Evolutionary conservation across 2,113 vertebrate genomes (phyloP), one percentile per base, ranked within the genome.

Genomic region (Callopanchax toddi): DNA sequence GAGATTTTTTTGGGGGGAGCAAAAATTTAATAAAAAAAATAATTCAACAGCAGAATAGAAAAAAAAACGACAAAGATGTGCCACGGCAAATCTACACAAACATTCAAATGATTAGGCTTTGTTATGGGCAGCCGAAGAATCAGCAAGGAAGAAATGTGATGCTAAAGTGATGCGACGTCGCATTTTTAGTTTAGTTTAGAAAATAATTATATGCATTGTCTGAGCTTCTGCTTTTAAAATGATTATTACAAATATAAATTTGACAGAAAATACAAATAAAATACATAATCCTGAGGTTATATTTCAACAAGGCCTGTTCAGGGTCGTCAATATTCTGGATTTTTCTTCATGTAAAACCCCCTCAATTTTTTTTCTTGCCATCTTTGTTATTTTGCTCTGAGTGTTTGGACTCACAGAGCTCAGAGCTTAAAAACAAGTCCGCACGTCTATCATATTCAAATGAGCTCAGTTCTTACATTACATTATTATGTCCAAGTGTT

Each of bases 371-470:
- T n/a, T 17, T 39, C 26, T 17, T 2, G 2, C 2, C 26, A 16
- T 50, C 23, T 36, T 44, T 32, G 57, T 23, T 42, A 11, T 22
- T 39, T 17, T 15, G 7, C 16, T 4, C 22, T 23, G n/a, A 44
- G 9, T n/a, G 42, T 15, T n/a, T 32, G 17, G 11, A 22, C 5
- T 20, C 13, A 68, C n/a, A n/a, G n/a, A n/a, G n/a, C n/a, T n/a
- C n/a, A n/a, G n/a, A 7, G 50, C 60, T 58, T 67, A 74, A 49
- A 44, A 43, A 65, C 17, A 2, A 39, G 17, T 48, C 63, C 44
- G 36, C n/a, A 21, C 23, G 6, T 11, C 11, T 53, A 67, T 67
- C 60, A 32, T 48, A 65, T 67, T 67, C n/a, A 78, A 51, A 75
- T 62, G 23, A 58, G 34, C 51, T 29, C 0, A 34, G 42, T 56